These are phyloP conservation scores for Ondatra zibethicus DNA, from an alignment of 2,113 vertebrate genomes.

Conservation along the genomic window DNA sequence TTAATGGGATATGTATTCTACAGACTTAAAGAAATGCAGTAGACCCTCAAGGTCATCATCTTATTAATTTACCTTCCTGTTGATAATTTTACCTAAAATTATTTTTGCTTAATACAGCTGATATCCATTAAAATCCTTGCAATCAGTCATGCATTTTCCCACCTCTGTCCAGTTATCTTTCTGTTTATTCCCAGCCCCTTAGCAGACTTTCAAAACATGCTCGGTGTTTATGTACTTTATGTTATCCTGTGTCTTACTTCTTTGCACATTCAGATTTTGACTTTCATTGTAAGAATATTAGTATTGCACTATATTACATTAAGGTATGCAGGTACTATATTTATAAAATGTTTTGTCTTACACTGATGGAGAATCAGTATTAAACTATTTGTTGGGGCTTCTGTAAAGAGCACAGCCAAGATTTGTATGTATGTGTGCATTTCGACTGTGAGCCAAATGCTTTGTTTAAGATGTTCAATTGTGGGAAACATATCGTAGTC, in stretches of 20 bases:
- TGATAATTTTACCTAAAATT: background rate
- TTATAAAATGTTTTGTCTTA: background rate
- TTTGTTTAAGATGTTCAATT: slow-evolving; percentile 31
- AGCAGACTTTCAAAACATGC: background rate
- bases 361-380: background rate
- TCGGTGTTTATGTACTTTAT: background rate
- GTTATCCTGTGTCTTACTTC: background rate
- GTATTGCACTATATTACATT: background rate
- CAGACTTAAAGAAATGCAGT: background rate
- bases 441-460: background rate
- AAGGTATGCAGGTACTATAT: background rate
- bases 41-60: background rate
- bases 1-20: background rate
- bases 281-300: background rate
- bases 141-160: background rate
- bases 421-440: background rate
- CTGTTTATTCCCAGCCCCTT: background rate
- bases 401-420: background rate
- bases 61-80: background rate
- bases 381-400: background rate
- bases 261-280: background rate
- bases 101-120: background rate
- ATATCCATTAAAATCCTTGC: background rate
- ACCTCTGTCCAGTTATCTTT: background rate
- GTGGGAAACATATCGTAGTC: background rate